These are phyloP conservation scores for Hirudo medicinalis DNA, from an alignment of 1,140 invertebrate genomes.

Conservation along the genomic window DNA sequence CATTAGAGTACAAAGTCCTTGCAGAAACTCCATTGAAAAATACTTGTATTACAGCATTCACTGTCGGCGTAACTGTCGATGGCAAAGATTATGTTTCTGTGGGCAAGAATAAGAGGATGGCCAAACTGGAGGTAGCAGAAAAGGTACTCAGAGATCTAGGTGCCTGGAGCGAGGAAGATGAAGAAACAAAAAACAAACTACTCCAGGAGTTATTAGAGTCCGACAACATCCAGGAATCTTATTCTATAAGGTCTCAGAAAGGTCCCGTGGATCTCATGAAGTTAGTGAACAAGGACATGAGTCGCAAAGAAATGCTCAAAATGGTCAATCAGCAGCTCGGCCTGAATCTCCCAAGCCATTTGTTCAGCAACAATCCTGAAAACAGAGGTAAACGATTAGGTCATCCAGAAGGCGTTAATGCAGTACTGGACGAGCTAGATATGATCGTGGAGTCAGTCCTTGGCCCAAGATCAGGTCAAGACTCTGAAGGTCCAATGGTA, in stretches of 20 bases:
- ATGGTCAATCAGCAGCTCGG: conserved; percentile 2
- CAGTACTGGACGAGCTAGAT: not conserved
- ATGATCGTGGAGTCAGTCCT: not conserved
- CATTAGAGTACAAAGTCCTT: conserved; percentile 11
- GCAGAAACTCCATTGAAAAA: conserved; percentile 12
- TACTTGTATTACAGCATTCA: conserved; percentile 13
- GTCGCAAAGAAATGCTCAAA: not conserved
- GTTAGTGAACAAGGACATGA: not conserved
- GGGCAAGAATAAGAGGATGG: conserved; percentile 15
- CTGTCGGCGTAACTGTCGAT: not conserved
- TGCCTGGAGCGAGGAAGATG: conserved; percentile 13
- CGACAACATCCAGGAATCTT: not conserved
- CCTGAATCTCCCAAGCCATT: not conserved
- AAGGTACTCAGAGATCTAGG: conserved; percentile 14
- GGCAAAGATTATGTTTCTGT: conserved; percentile 13
- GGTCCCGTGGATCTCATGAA: not conserved
- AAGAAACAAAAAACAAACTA: not conserved
- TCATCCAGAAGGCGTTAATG: not conserved
- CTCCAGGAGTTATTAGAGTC: not conserved
- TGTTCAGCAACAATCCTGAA: not conserved
- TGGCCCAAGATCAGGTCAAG: not conserved
- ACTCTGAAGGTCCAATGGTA: no score
- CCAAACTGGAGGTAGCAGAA: conserved; percentile 15
- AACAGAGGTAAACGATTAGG: not conserved
- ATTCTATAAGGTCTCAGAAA: not conserved